Conservation (phyloP, 1,140 invertebrate species). For the Venturia canescens region DNA sequence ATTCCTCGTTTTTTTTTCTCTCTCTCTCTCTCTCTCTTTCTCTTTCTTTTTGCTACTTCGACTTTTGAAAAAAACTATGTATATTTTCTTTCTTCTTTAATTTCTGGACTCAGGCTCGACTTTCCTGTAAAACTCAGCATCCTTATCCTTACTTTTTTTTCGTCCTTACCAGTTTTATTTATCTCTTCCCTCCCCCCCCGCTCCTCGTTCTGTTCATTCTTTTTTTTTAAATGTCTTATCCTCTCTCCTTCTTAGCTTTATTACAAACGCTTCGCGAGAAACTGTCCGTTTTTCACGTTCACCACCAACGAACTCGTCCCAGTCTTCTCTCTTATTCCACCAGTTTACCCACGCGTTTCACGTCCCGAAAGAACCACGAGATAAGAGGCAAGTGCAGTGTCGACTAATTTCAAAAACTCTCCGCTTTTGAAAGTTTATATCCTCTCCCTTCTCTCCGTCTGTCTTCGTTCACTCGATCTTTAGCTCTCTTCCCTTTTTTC, state of each 20-base stretch:
- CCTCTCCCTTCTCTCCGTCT: background rate
- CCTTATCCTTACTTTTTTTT: constrained; percentile 24
- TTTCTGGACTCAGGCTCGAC: constrained; percentile 1
- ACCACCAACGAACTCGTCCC: background rate
- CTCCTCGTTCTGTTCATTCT: background rate
- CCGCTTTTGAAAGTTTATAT: constrained; percentile 3
- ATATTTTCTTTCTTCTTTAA: constrained; percentile 1
- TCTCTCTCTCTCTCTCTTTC: background rate
- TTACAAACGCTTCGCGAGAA: background rate
- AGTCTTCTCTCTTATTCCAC: background rate
- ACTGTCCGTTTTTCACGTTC: constrained; percentile 27
- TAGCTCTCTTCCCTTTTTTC: background rate
- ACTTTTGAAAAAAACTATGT: background rate
- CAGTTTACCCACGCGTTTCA: constrained; percentile 10
- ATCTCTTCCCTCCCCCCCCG: background rate
- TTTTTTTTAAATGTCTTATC: constrained; percentile 24
- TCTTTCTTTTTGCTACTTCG: background rate
- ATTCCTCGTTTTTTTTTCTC: background rate
- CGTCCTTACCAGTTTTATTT: constrained; percentile 14
- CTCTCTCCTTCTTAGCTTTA: constrained; percentile 2
- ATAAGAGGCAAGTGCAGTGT: constrained; percentile 19
- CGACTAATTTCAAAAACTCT: constrained; percentile 30
- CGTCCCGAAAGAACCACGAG: background rate
- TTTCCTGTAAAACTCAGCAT: background rate
- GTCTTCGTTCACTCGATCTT: background rate